Base-by-base conservation (phyloP, 2,888 invertebrate genomes). In the Actias luna region DNA sequence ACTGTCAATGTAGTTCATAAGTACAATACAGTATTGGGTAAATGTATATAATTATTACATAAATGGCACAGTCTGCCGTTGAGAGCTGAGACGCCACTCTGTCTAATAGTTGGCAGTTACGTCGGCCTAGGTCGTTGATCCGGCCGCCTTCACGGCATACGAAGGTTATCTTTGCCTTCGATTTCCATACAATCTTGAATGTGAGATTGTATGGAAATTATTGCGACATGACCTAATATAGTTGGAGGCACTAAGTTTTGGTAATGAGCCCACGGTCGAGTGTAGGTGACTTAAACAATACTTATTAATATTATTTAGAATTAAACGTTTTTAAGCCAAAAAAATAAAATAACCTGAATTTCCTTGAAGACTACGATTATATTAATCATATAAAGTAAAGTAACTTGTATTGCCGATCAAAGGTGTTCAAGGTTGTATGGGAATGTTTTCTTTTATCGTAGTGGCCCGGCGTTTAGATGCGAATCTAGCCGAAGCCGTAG, bases 71-170 rank as follows among this genome's bases (percentile, higher is more conserved):
- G 27, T 55, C 55, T 29, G 55, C 52, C 59, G 31, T 22, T 27
- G 36, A 25, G n/a, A 59, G 59, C 5, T 59, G 36, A 61, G 63
- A 50, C 63, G 63, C 63, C 63, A 63, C 27, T 59, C 63, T 55
- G 63, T 63, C 63, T 63, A 59, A 62, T 29, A 25, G 59, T 59
- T 36, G 16, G 36, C 36, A 29, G 59, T 59, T 63, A 63, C 52
- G 63, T 59, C 63, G 59, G 52, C 14, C 35, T 31, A 55, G 63
- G 59, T 55, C 63, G 36, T 55, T 55, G 63, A 52, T 39, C 59
- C 55, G 63, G 31, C 57, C 42, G 57, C 31, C 39, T 29, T 57
- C 39, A 35, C 36, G 10, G 55, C 29, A 55, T 29, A 55, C 18
- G 55, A 55, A 29, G 55, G 55, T 55, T 55, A 55, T 55, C 22